Evolutionary conservation across 2,888 invertebrate species (phyloP).

Genomic region (Noctuana brunneofusca): DNA sequence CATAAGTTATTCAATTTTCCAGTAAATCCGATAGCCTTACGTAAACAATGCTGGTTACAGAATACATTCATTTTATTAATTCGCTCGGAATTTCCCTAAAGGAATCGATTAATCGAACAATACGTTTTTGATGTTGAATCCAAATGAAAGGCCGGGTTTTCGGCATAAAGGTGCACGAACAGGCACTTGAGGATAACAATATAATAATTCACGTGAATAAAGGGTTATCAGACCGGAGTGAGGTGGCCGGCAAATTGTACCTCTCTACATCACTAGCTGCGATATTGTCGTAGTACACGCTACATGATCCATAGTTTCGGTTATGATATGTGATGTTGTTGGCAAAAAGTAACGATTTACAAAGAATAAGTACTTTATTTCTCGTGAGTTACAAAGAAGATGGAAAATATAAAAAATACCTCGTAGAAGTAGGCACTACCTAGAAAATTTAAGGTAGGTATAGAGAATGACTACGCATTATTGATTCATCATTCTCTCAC

Average conservation of each 20-base stretch:
- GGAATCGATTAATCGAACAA: constrained; percentile 33
- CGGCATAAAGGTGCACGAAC: constrained; percentile 34
- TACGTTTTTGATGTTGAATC: constrained; percentile 29
- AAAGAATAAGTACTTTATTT: not conserved
- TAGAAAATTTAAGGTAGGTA: no score
- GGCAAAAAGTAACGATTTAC: constrained; percentile 9
- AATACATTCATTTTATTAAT: constrained; percentile 5
- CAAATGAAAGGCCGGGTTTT: constrained; percentile 27
- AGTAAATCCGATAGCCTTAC: constrained; percentile 5
- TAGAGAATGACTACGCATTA: no score
- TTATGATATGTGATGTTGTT: constrained; percentile 28
- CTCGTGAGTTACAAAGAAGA: no score
- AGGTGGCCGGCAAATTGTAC: constrained; percentile 40
- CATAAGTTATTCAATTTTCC: not conserved
- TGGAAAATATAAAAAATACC: no score
- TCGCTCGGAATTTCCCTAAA: constrained; percentile 28
- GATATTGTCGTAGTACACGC: constrained; percentile 58
- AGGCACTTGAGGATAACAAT: constrained; percentile 49
- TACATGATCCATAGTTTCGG: constrained; percentile 30
- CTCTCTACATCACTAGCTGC: constrained; percentile 29
- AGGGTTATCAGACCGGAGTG: constrained; percentile 53
- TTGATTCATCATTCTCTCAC: no score
- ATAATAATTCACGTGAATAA: constrained; percentile 63
- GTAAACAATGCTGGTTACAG: constrained; percentile 13
- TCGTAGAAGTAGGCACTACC: no score